A percentile compares a stretch with the other conserved stretches of the same genome.
phyloP scores from a whole-genome alignment of 2,888 invertebrate species.

The Pristionchus arcanus region DNA sequence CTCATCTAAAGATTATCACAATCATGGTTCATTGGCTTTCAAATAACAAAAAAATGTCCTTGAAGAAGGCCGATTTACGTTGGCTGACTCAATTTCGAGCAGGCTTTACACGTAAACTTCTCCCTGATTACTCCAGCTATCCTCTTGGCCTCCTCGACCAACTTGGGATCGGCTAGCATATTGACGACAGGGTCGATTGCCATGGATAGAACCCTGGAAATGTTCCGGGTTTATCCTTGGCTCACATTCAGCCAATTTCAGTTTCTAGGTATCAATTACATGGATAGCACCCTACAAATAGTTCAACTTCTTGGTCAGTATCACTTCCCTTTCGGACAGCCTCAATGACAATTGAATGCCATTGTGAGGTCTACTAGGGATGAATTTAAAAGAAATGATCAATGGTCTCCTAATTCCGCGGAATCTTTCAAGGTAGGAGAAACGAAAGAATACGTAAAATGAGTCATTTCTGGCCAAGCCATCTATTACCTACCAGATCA shows the following conservation, averaged over 20 bases:
- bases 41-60: neutral
- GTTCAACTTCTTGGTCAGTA: too few relatives aligned
- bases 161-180: constrained; percentile 64
- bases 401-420: too few relatives aligned
- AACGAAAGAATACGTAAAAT: too few relatives aligned
- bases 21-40: neutral
- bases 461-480: too few relatives aligned
- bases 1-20: neutral
- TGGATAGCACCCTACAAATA: too few relatives aligned
- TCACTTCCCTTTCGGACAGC: too few relatives aligned
- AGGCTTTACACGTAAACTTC: neutral
- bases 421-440: too few relatives aligned
- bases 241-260: neutral
- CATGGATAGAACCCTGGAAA: constrained; percentile 69
- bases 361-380: too few relatives aligned
- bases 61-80: neutral
- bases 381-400: too few relatives aligned
- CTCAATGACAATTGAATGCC: too few relatives aligned
- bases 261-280: too few relatives aligned
- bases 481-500: constrained; percentile 69
- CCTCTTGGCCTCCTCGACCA: constrained; percentile 32
- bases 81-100: neutral
- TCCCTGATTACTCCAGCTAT: neutral
- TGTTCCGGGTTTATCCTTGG: neutral
- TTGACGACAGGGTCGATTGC: constrained; percentile 73